Base-by-base conservation (phyloP, 2,888 invertebrate species). In the Pandemis corylana region DNA sequence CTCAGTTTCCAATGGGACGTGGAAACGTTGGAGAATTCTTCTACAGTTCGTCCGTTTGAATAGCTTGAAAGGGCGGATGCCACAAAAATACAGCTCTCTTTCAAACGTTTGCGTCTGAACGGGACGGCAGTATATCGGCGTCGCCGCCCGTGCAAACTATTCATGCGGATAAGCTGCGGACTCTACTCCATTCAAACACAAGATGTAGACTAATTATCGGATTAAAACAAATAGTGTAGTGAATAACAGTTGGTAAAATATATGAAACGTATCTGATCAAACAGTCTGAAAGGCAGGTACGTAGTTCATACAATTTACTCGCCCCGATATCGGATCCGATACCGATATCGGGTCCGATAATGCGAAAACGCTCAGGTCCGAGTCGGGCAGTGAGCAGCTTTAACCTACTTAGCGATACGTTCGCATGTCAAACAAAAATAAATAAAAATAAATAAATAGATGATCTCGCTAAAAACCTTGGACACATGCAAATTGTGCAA, bases 401-500 rank as follows among this genome's bases (percentile, higher is more conserved):
- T 63, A 73, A 63, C 49, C 64, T 74, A 69, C 64, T 69, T 42
- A 68, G 44, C 15, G 12, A 20, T 65, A 65, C 65, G 61, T 74
- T 67, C 69, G 44, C 42, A 44, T n/a, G 69, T 69, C 73, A 73
- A 73, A 73, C 28, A 7, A 53, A 62, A 74, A 74, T 74, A 74
- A 74, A 68, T 72, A 68, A 67, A 61, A 46, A 73, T 9, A 44
- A 46, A 56, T 56, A 74, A 74, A 74, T 74, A 74, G 69, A 66
- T 42, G 65, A 73, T 69, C 69, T 46, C 73, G 7, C 65, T 70
- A 61, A 41, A 69, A 74, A 74, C 65, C 49, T 64, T 69, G 59
- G 36, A 59, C 69, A 70, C 66, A 51, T 44, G 41, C 65, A 15
- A 69, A 70, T 74, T 70, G 61, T 74, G 74, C 69, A 49, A 73